These are phyloP conservation scores for Yponomeuta sedellus DNA, from an alignment of 2,888 invertebrate species.

Conservation along the genomic window DNA sequence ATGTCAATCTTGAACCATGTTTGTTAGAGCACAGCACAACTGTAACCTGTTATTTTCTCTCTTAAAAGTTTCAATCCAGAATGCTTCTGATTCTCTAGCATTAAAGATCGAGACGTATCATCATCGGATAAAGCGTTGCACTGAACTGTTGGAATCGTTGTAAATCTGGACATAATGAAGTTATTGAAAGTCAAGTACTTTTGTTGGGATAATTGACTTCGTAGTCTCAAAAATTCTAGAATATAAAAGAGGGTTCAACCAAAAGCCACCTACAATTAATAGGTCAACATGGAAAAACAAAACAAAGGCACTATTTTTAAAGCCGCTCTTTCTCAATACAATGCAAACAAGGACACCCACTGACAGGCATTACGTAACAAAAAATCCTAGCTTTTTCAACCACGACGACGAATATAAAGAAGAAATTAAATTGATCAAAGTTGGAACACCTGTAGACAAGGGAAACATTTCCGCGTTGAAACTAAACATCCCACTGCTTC, in stretches of 20 bases:
- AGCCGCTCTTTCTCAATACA: not conserved
- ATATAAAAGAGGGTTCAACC: not conserved
- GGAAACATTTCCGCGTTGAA: slow-evolving; percentile 29
- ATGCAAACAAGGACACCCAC: not conserved
- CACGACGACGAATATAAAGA: not conserved
- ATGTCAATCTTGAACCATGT: not conserved
- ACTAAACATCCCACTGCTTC: slow-evolving; percentile 44
- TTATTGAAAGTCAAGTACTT: no score
- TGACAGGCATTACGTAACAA: not conserved
- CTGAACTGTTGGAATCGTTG: no score
- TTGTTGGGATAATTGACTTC: no score
- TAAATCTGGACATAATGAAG: no score
- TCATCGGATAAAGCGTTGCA: no score
- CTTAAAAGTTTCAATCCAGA: no score
- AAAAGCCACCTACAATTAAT: not conserved
- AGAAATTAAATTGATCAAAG: slow-evolving; percentile 14
- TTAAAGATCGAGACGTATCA: no score
- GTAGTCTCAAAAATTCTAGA: no score
- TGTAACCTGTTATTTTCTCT: no score
- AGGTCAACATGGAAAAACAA: no score
- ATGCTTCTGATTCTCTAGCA: no score
- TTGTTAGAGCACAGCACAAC: no score
- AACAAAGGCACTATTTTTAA: not conserved
- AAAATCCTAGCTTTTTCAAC: not conserved
- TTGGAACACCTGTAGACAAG: slow-evolving; percentile 2